Conservation (phyloP, 2,797 vertebrate genomes). For the Lithobates sylvaticus region DNA sequence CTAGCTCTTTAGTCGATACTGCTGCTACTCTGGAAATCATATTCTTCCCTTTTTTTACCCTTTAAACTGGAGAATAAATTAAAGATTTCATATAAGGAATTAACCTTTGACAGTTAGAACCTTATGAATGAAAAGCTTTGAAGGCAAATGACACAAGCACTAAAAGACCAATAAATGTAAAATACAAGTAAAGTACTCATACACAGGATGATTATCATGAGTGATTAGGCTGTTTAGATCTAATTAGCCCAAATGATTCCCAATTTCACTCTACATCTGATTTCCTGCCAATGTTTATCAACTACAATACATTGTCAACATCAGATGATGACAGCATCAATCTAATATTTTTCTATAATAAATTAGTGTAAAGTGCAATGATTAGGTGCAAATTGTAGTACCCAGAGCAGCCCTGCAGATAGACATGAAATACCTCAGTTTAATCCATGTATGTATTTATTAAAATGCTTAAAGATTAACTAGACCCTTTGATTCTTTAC, state of each 20-base stretch:
- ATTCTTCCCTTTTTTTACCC: not conserved
- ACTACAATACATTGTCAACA: not conserved
- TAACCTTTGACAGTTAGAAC: not conserved
- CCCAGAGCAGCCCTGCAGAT: not conserved
- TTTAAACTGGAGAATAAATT: not conserved
- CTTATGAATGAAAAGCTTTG: not conserved
- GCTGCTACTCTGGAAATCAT: not conserved
- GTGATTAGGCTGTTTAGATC: not conserved
- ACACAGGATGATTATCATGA: not conserved
- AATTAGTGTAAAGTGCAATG: not conserved
- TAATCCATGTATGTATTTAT: no score
- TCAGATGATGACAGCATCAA: not conserved
- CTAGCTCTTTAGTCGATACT: not conserved
- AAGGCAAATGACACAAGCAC: no score
- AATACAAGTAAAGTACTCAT: no score
- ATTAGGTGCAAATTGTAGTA: no score
- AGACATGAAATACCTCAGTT: no score
- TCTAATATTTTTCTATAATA: not conserved
- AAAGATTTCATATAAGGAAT: not conserved
- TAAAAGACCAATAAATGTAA: no score
- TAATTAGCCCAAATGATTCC: slow-evolving; percentile 1
- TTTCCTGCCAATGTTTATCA: not conserved
- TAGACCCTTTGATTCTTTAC: no score
- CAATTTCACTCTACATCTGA: not conserved
- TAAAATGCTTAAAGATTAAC: no score